Conservation (phyloP, 2,113 vertebrate species). For the Syngnathus typhle region DNA sequence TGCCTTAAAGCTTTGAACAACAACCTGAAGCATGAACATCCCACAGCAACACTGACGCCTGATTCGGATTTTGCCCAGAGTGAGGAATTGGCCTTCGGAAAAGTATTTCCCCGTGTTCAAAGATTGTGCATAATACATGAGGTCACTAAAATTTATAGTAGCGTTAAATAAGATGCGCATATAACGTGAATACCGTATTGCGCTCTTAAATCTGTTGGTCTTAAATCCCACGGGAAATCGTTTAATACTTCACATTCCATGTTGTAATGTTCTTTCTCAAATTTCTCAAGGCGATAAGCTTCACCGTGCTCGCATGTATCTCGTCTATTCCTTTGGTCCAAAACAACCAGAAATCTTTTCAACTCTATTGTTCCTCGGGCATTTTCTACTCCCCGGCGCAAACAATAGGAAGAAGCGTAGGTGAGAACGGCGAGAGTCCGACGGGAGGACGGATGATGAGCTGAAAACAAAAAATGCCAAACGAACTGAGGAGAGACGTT, state of each 20-base stretch:
- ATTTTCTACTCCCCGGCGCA: conserved; percentile 1
- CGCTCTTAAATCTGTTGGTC: background rate
- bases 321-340: conserved; percentile 5
- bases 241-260: conserved; percentile 20
- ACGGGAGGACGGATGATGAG: conserved; percentile 17
- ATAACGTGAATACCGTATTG: background rate
- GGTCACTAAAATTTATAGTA: background rate
- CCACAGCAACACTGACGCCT: background rate
- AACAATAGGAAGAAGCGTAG: conserved; percentile 1
- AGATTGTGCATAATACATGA: background rate
- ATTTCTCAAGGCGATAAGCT: background rate
- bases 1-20: conserved; percentile 6
- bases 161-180: background rate
- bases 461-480: conserved; percentile 1
- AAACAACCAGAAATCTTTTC: conserved; percentile 5
- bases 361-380: conserved; percentile 19
- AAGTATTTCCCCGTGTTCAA: background rate
- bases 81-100: background rate
- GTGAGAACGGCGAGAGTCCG: conserved; percentile 1
- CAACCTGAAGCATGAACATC: conserved; percentile 6
- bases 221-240: background rate
- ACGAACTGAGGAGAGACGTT: background rate
- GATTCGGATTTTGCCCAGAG: background rate
- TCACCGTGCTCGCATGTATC: conserved; percentile 2
- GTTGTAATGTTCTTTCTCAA: conserved; percentile 28